phyloP scores from a whole-genome alignment of 1,140 invertebrate species.

The Drosophila yakuba region DNA sequence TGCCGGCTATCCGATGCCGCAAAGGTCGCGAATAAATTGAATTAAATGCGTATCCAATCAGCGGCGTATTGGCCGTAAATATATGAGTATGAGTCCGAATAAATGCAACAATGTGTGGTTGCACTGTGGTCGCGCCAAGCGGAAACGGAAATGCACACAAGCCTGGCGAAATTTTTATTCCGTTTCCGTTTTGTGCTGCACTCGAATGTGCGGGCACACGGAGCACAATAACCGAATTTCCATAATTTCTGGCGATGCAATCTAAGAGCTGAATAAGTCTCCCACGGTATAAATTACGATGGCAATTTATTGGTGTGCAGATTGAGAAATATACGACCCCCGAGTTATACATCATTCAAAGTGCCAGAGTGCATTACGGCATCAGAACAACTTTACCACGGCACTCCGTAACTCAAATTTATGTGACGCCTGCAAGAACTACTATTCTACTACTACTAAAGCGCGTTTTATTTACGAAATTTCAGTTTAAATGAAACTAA shows the following conservation, averaged over 20 bases:
- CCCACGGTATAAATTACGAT: slow-evolving; percentile 15
- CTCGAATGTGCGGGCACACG: slow-evolving; percentile 36
- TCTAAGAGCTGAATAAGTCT: slow-evolving; percentile 21
- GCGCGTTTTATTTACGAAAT: no score
- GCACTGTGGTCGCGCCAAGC: slow-evolving; percentile 26
- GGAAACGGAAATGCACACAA: slow-evolving; percentile 68
- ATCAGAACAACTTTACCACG: not conserved
- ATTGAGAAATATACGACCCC: slow-evolving; percentile 19
- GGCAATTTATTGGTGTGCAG: slow-evolving; percentile 28
- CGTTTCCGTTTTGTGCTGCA: slow-evolving; percentile 18
- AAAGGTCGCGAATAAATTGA: slow-evolving; percentile 59
- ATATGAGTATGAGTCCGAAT: slow-evolving; percentile 25
- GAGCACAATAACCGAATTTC: slow-evolving; percentile 40
- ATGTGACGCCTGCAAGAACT: not conserved
- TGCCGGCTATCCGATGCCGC: slow-evolving; percentile 4
- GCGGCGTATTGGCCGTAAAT: slow-evolving; percentile 18
- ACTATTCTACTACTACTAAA: not conserved
- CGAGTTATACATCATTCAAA: slow-evolving; percentile 29
- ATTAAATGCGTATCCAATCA: slow-evolving; percentile 75
- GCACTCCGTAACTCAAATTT: slow-evolving; percentile 29
- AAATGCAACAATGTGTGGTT: slow-evolving; percentile 48
- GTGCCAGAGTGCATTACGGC: slow-evolving; percentile 32
- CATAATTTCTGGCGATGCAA: slow-evolving; percentile 44
- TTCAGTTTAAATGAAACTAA: not conserved
- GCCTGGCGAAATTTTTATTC: slow-evolving; percentile 53